Evolutionary conservation across 2,113 vertebrate genomes (phyloP).

Genomic region (Micronycteris hirsuta): DNA sequence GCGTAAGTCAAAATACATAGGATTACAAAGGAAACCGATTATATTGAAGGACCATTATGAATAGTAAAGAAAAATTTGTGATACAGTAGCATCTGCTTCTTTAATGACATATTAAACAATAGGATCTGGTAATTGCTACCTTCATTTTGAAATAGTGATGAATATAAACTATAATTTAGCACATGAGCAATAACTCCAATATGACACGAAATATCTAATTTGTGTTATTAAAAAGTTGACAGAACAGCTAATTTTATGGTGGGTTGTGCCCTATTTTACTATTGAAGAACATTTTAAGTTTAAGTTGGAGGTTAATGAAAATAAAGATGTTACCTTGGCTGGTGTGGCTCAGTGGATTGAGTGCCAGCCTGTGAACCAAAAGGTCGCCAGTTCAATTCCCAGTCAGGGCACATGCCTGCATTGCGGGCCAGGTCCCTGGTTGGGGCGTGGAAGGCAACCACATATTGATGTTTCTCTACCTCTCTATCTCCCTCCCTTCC

Average conservation of each 20-base stretch:
- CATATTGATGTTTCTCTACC: too few species aligned
- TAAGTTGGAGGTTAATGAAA: neutral
- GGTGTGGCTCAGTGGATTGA: too few species aligned
- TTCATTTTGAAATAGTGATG: neutral
- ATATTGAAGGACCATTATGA: neutral
- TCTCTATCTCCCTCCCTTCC: too few species aligned
- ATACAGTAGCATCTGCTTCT: neutral
- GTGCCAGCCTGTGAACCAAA: too few species aligned
- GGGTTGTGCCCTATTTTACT: neutral
- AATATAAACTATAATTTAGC: neutral
- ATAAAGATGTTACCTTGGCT: neutral
- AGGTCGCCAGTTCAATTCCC: too few species aligned
- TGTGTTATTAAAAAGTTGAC: neutral
- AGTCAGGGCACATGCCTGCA: too few species aligned
- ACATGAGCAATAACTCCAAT: neutral
- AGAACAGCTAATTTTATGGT: neutral
- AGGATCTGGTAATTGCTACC: neutral
- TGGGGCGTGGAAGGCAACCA: too few species aligned
- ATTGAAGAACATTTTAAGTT: neutral
- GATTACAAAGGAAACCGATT: neutral
- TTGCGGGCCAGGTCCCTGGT: too few species aligned
- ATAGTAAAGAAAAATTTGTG: neutral
- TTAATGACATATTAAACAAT: neutral
- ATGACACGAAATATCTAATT: neutral
- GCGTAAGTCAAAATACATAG: neutral